Conservation (phyloP, 2,113 vertebrate species). For the Motacilla tschutschensis region DNA sequence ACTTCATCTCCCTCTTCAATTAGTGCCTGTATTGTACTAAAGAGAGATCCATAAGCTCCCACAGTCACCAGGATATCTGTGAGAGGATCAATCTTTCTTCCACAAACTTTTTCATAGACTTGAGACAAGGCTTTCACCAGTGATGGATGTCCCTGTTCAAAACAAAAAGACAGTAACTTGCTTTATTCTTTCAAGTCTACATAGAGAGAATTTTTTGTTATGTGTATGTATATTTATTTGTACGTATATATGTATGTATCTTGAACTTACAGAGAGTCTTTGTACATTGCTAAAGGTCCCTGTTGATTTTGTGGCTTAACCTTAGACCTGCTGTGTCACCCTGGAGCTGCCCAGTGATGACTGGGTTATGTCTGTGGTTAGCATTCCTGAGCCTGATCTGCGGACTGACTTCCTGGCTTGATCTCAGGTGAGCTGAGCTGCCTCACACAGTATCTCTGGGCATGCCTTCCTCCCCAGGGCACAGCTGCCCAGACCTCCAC, state of each 20-base stretch:
- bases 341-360: neutral
- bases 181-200: neutral
- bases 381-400: neutral
- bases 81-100: slow-evolving; percentile 81
- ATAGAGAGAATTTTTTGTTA: neutral
- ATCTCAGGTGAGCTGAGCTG: neutral
- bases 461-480: neutral
- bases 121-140: slow-evolving; percentile 89
- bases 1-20: slow-evolving; percentile 93
- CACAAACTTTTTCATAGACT: slow-evolving; percentile 84
- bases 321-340: neutral
- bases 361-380: neutral
- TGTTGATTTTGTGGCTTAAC: neutral
- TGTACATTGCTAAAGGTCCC: neutral
- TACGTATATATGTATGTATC: neutral
- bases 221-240: neutral
- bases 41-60: slow-evolving; percentile 92
- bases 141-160: slow-evolving; percentile 85
- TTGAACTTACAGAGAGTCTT: neutral
- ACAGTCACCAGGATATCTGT: slow-evolving; percentile 91
- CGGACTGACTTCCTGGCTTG: neutral
- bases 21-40: slow-evolving; percentile 86
- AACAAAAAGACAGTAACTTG: neutral
- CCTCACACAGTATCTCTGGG: neutral
- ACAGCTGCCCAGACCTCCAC: neutral